Evolutionary conservation across 2,113 vertebrate species (phyloP), one percentile per base, ranked within the genome.

Genomic region (Macquaria australasica): DNA sequence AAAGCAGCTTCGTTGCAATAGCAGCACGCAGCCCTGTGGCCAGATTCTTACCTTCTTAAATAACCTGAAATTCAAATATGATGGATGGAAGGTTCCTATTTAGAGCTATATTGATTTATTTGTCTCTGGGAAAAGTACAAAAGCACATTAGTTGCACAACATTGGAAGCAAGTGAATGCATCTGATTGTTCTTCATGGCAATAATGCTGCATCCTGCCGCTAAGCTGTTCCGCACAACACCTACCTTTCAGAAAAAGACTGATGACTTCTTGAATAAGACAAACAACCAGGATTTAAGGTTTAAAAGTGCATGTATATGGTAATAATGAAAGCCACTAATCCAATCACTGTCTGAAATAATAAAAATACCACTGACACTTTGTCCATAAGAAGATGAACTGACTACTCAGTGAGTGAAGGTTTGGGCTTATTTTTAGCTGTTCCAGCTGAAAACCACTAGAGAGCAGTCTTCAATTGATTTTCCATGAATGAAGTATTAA

Each of bases 401-500:
- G 43, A 21, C 51, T 70, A 51, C 11, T n/a, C 28, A 68, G 51
- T 20, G 58, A 68, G 25, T 16, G 28, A 56, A 28, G 37, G 73
- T 63, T 77, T 28, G 50, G 56, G 67, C 34, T 23, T 53, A 1
- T 64, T 78, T 66, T 66, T 48, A 68, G 89, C 86, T 91, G 87
- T 91, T 94, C 88, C 74, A 59, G n/a, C 55, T 78, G 34, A 23
- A 88, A 89, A 74, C 90, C 93, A 92, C 94, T 82, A 94, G 94
- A 93, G 93, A 89, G 93, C 93, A 91, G 87, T 87, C 92, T 94
- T 67, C 79, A 89, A 77, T 86, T 67, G 91, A 79, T 91, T 91
- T 93, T 93, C 88, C 91, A 86, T 62, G 60, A 43, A 15, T 10
- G 34, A 45, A 62, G 83, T 1, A 71, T 81, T 21, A 48, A 64